These are phyloP conservation scores for Cavia porcellus DNA, from an alignment of 2,113 vertebrate genomes.

Conservation along the genomic window DNA sequence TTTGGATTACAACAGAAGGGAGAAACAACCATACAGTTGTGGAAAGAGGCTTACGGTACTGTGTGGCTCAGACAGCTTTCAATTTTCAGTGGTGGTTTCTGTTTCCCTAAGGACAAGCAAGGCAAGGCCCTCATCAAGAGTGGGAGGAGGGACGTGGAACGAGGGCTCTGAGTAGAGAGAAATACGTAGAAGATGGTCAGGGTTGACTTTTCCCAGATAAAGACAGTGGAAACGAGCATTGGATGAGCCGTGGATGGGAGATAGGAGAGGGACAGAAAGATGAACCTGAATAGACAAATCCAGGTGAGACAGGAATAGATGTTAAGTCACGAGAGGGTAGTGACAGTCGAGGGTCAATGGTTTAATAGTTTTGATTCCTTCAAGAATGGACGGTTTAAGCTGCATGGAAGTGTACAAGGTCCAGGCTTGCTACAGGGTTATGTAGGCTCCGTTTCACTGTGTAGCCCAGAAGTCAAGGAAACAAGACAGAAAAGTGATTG, in stretches of 20 bases:
- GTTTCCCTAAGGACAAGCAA: neutral
- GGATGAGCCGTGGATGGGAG: neutral
- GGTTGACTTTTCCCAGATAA: neutral
- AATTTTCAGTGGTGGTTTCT: neutral
- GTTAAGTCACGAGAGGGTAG: neutral
- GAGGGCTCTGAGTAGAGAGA: neutral
- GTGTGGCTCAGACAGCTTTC: neutral
- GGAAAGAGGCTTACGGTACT: fast-evolving
- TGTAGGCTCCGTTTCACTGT: neutral
- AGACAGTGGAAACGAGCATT: neutral
- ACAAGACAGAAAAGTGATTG: neutral
- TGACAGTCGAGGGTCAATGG: neutral
- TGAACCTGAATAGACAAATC: neutral
- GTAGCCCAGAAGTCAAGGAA: too few species aligned
- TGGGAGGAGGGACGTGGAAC: neutral
- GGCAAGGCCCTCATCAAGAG: neutral
- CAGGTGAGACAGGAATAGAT: neutral
- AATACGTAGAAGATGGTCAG: neutral
- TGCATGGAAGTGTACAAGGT: neutral
- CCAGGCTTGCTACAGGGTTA: neutral
- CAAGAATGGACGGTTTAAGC: neutral
- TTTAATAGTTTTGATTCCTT: fast-evolving
- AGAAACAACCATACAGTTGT: neutral
- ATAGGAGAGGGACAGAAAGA: too few species aligned
- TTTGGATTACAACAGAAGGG: too few species aligned